Evolutionary conservation across 2,113 vertebrate genomes (phyloP).

Genomic region (Chloroceryle aenea): DNA sequence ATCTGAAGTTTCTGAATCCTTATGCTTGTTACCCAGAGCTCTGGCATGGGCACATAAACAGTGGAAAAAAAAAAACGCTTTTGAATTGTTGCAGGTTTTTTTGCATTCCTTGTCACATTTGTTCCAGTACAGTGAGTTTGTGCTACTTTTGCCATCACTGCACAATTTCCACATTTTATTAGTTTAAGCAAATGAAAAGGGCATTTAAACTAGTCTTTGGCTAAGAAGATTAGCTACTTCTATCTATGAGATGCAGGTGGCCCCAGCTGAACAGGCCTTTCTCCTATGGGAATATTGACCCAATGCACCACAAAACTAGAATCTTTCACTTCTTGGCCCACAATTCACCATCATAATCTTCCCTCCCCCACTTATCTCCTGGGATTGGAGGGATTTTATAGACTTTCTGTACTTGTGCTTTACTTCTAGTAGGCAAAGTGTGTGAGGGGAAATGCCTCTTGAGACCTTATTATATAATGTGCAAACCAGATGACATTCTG

Average conservation of each 20-base stretch:
- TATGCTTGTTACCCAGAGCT: not conserved
- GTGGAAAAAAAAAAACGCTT: not conserved
- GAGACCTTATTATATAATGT: not conserved
- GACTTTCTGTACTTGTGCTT: not conserved
- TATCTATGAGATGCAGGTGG: conserved; percentile 29
- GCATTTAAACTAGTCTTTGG: conserved; percentile 17
- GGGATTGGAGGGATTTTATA: not conserved
- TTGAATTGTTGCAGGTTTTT: not conserved
- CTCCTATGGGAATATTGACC: not conserved
- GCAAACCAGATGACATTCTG: not conserved
- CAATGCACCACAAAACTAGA: not conserved
- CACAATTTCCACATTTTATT: conserved; percentile 35
- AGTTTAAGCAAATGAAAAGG: conserved; percentile 12
- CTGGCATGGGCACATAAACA: not conserved
- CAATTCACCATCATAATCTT: not conserved
- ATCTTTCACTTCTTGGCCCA: not conserved
- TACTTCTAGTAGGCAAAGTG: not conserved
- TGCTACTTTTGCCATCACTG: conserved; percentile 27
- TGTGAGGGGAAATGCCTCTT: not conserved
- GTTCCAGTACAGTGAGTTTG: conserved; percentile 10
- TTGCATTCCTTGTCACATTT: not conserved
- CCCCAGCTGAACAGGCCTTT: not conserved
- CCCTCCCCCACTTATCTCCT: not conserved
- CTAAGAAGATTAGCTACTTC: conserved; percentile 60
- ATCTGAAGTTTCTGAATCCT: not conserved